A percentile compares a stretch with the other conserved stretches of the same genome.
These are phyloP conservation scores for Zootermopsis nevadensis DNA, from an alignment of 2,888 invertebrate genomes.

Conservation along the genomic window DNA sequence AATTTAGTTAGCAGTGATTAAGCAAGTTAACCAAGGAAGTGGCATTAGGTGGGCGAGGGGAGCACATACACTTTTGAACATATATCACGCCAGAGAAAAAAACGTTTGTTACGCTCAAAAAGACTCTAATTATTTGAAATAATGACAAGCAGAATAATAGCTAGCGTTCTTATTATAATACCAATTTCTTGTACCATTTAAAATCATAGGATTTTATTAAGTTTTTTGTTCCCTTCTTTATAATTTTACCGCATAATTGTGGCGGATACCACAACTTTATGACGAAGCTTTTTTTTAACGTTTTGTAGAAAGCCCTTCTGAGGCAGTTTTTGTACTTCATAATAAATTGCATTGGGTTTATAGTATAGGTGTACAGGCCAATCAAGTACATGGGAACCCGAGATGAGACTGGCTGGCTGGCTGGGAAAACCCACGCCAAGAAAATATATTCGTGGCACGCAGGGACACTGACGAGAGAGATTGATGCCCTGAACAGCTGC, in stretches of 20 bases:
- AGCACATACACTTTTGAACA: neutral
- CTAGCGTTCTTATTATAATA: neutral
- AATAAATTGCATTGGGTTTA: slow-evolving; percentile 20
- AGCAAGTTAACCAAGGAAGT: neutral
- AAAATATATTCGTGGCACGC: slow-evolving; percentile 51
- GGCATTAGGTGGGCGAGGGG: neutral
- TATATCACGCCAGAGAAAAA: neutral
- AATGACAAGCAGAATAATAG: neutral
- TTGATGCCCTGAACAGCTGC: slow-evolving; percentile 50
- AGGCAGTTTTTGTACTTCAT: slow-evolving; percentile 9
- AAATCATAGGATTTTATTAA: neutral
- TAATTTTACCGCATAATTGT: slow-evolving; percentile 16
- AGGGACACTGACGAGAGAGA: slow-evolving; percentile 45
- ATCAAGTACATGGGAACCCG: slow-evolving; percentile 46
- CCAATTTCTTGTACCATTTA: neutral
- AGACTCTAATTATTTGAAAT: slow-evolving; percentile 6
- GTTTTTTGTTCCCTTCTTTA: neutral
- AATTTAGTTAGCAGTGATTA: neutral
- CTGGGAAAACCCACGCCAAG: slow-evolving; percentile 35
- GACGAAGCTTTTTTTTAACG: neutral
- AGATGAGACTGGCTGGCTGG: slow-evolving; percentile 32
- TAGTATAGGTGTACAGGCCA: slow-evolving; percentile 33
- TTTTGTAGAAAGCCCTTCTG: neutral
- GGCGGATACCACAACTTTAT: slow-evolving; percentile 14
- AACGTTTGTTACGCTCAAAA: neutral